Evolutionary conservation across 2,797 vertebrate species (phyloP), one percentile per base, ranked within the genome.

Genomic region (Dromococcyx pavoninus): DNA sequence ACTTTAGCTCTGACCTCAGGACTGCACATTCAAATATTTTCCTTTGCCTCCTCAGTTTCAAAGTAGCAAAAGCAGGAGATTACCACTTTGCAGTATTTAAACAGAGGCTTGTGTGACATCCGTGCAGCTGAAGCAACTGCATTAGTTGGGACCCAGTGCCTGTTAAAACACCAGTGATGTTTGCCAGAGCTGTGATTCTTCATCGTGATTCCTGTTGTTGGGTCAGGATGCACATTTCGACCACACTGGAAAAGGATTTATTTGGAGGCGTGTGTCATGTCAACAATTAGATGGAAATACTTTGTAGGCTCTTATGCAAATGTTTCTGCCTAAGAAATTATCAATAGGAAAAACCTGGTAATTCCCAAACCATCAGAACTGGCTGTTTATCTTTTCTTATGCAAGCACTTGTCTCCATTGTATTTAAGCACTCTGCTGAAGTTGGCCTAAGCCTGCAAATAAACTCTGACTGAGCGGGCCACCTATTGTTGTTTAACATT

Each of bases 1-100:
- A 96, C 96, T 90, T 84, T 39, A 94, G 97, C 95, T 97, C 86
- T 97, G 97, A 98, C 98, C 97, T 97, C 97, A 98, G 97, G 94
- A 97, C 95, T 97, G 62, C 95, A 94, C 96, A 95, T 96, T 97
- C 96, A 97, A 93, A 97, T 91, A 94, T 91, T 96, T 96, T 95
- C 96, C 93, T 96, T 64, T 72, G 93, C 94, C 95, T 94, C 92
- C 94, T 94, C 91, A 96, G 94, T 94, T 92, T 97, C 86, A 86
- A 89, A 97, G 95, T 88, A 95, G 58, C 75, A 43, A 82, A 95
- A 94, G 93, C 82, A 94, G 96, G 96, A 97, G 97, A 96, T 87
- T 89, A 93, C 97, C 78, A 76, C 65, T 81, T 93, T 64, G 71
- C 89, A 91, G 80, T 93, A n/a, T 74, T 91, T 93, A 93, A 95